Percentiles rank a stretch among this genome's conserved stretches.
These are phyloP conservation scores for Taphrorychus bicolor DNA, from an alignment of 2,888 invertebrate species.

Conservation along the genomic window DNA sequence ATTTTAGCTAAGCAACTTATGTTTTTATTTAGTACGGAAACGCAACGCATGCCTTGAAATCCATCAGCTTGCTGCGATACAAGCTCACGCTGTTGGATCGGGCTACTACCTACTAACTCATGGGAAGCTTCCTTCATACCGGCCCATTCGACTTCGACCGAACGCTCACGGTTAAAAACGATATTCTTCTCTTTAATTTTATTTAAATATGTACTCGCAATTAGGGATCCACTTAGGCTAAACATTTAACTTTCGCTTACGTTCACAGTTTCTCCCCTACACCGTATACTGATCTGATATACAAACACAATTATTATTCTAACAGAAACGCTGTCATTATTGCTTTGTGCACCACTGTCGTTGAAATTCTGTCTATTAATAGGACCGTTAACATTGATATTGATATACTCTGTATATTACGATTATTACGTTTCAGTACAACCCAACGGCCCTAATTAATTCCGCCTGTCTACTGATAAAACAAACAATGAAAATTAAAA, in stretches of 20 bases:
- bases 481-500: neutral
- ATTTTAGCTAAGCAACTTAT: conserved; percentile 27
- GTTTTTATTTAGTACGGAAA: conserved; percentile 29
- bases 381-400: neutral
- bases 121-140: conserved; percentile 50
- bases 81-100: conserved; percentile 42
- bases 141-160: conserved; percentile 51
- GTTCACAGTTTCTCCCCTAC: conserved; percentile 23
- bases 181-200: conserved; percentile 46
- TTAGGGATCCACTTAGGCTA: conserved; percentile 34
- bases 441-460: neutral
- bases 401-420: conserved; percentile 1
- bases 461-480: neutral
- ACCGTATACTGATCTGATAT: conserved; percentile 11
- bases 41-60: conserved; percentile 37
- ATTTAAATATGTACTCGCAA: conserved; percentile 40
- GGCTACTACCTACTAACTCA: conserved; percentile 51
- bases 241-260: conserved; percentile 36
- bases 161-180: conserved; percentile 54
- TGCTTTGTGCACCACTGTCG: neutral
- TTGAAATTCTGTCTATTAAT: neutral
- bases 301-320: conserved; percentile 25
- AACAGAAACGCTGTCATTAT: conserved; percentile 10
- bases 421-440: too few relatives aligned
- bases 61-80: conserved; percentile 35